Conservation (phyloP, 2,888 invertebrate genomes). For the Isoperla grammatica region DNA sequence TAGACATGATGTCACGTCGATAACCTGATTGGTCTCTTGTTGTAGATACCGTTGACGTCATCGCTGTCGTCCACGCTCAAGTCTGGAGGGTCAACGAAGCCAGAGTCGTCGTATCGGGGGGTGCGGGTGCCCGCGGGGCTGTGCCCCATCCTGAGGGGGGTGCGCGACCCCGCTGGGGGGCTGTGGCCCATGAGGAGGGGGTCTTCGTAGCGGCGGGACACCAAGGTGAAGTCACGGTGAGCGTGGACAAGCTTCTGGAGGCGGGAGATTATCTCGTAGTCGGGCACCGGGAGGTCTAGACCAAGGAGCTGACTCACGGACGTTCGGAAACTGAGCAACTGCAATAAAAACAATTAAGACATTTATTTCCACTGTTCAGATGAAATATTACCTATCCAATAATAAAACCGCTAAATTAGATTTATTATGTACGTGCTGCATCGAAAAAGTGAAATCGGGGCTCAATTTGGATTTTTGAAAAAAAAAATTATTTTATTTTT, state of each 20-base stretch:
- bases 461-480: too few relatives aligned
- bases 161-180: slow-evolving; percentile 43
- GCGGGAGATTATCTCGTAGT: slow-evolving; percentile 69
- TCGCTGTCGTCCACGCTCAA: slow-evolving; percentile 56
- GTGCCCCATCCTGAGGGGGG: slow-evolving; percentile 48
- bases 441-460: too few relatives aligned
- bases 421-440: too few relatives aligned
- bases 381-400: too few relatives aligned
- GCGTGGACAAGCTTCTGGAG: slow-evolving; percentile 80
- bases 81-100: slow-evolving; percentile 62
- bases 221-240: slow-evolving; percentile 79
- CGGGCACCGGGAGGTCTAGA: slow-evolving; percentile 64
- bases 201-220: slow-evolving; percentile 69
- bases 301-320: slow-evolving; percentile 68
- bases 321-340: slow-evolving; percentile 67
- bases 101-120: slow-evolving; percentile 59
- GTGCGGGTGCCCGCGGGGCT: slow-evolving; percentile 57
- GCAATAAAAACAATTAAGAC: slow-evolving; percentile 29
- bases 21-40: slow-evolving; percentile 49
- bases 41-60: slow-evolving; percentile 54
- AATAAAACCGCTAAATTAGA: too few relatives aligned
- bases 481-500: too few relatives aligned
- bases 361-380: too few relatives aligned
- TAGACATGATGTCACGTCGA: slow-evolving; percentile 22
- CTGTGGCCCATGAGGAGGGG: slow-evolving; percentile 40